Evolutionary conservation across 2,113 vertebrate genomes (phyloP).

Genomic region (Haemorhous mexicanus): DNA sequence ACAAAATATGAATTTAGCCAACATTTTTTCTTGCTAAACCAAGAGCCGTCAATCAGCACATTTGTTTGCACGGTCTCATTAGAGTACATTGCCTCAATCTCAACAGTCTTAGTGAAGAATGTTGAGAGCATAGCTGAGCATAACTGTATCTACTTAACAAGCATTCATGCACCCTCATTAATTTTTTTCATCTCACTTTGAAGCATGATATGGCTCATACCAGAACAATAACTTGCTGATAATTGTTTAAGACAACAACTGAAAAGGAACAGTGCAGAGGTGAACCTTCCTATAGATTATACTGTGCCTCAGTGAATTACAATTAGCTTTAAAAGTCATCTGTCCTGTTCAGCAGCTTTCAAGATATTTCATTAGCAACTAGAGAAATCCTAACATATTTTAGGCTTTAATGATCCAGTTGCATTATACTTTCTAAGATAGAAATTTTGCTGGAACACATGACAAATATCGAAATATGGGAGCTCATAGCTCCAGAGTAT

Average conservation of each 20-base stretch:
- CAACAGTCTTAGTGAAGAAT: conserved; percentile 54
- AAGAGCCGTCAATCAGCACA: conserved; percentile 67
- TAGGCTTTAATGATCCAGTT: not conserved
- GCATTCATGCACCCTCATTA: conserved; percentile 72
- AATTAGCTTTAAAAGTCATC: conserved; percentile 71
- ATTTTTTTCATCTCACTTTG: conserved; percentile 72
- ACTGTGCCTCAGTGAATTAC: conserved; percentile 67
- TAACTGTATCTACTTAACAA: conserved; percentile 75
- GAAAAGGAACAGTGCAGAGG: conserved; percentile 74
- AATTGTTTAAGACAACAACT: conserved; percentile 79
- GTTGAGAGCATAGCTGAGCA: conserved; percentile 60
- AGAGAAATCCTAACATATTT: conserved; percentile 38
- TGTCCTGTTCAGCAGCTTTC: conserved; percentile 57
- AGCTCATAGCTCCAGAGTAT: not conserved
- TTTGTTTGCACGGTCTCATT: conserved; percentile 67
- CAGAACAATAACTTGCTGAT: conserved; percentile 70
- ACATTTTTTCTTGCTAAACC: conserved; percentile 55
- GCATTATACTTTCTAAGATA: not conserved
- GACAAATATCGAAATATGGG: not conserved
- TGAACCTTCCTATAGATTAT: conserved; percentile 69
- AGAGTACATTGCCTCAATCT: conserved; percentile 47
- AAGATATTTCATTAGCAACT: conserved; percentile 48
- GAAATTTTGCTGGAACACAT: not conserved
- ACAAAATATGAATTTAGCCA: conserved; percentile 5
- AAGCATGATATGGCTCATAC: conserved; percentile 70